A percentile compares a stretch with the other conserved stretches of the same genome.
Conservation (phyloP, 92 coral and sea anemone genomes). For the Meandrina meandrites region DNA sequence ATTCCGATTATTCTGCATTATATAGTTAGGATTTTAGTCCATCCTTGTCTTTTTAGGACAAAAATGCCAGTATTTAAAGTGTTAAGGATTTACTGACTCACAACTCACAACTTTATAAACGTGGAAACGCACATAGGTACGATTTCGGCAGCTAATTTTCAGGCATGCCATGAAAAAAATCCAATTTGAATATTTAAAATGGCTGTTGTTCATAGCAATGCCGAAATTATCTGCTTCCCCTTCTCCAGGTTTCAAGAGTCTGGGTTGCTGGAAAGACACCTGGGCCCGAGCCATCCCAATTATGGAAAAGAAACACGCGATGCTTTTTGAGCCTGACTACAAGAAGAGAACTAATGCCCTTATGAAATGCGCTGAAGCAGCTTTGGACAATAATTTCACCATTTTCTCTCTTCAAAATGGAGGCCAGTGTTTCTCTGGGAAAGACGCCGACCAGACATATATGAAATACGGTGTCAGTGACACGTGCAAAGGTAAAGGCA, state of each 20-base stretch:
- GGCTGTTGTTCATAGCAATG: background rate
- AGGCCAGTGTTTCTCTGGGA: constrained; percentile 95
- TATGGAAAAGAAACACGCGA: constrained; percentile 84
- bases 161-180: too few species aligned
- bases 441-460: constrained; percentile 77
- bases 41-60: too few species aligned
- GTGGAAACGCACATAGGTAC: too few species aligned
- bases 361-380: constrained; percentile 93
- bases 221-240: background rate
- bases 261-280: constrained; percentile 96
- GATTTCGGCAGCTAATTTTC: too few species aligned
- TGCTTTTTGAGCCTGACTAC: constrained; percentile 85
- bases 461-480: constrained; percentile 80
- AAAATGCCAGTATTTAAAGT: too few species aligned
- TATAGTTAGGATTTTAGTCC: too few species aligned
- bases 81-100: too few species aligned
- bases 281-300: constrained; percentile 88
- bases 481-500: constrained; percentile 79
- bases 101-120: too few species aligned
- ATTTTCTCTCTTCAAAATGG: constrained; percentile 95
- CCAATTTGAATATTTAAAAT: background rate
- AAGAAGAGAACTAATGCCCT: constrained; percentile 94
- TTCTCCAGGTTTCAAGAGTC: constrained; percentile 81
- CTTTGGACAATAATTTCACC: constrained; percentile 71
- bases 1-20: too few species aligned